Evolutionary conservation across 2,797 vertebrate species (phyloP), one percentile per base, ranked within the genome.

Genomic region (Spizella passerina): DNA sequence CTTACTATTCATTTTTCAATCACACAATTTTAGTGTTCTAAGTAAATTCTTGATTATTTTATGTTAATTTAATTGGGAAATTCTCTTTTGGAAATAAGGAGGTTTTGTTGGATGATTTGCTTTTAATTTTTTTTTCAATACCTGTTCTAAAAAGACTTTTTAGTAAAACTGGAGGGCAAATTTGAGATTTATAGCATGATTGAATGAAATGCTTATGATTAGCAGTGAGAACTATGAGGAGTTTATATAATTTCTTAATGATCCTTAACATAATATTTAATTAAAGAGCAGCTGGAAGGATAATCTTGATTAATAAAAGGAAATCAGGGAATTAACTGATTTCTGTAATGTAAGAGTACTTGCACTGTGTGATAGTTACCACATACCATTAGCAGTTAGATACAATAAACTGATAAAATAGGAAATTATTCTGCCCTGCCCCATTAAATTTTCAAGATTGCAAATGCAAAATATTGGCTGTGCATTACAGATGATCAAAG

Each of bases 11-110:
- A 53, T 94, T 93, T 95, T 93, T 89, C 69, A 79, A 6, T 76
- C 73, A 55, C 10, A 19, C 91, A 75, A 55, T 92, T 95, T 83
- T 49, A 66, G 46, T 18, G 12, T 43, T 82, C n/a, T 64, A 87
- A 92, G 93, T 93, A 95, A 96, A 97, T 79, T 93, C 63, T 70
- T 86, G 30, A 56, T 90, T 92, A 92, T 96, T 95, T 96, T 81
- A 86, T 94, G 91, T 96, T 29, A 81, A 86, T 93, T 59, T 95
- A 91, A 92, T 93, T 90, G 56, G 50, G 55, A 96, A 95, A 81
- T 87, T 90, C 29, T 82, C 47, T 82, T 94, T 87, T 84, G 68
- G 61, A 88, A 94, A 59, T 65, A 82, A 86, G 49, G 12, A 8
- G 2, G 1, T 13, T 69, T 59, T 63, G 20, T 80, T 53, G 52